Percentiles rank a stretch among this genome's conserved stretches.
Conservation (phyloP, 2,797 vertebrate genomes). For the Fundulus diaphanus region DNA sequence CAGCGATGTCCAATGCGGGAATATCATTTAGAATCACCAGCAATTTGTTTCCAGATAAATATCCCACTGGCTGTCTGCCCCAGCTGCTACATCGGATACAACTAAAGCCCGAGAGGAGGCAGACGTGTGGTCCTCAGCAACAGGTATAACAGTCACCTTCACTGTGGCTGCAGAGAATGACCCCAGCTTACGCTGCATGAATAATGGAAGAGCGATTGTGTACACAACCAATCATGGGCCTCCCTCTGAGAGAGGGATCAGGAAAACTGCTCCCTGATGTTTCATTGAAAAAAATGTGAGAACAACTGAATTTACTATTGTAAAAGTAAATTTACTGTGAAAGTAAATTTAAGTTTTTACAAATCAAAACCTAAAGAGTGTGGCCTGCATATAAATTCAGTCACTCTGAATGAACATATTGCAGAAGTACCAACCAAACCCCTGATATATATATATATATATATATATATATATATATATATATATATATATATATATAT, state of each 20-base stretch:
- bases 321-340: too few species aligned
- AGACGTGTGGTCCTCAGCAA: slow-evolving; percentile 28
- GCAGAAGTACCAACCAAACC: too few species aligned
- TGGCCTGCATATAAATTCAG: neutral
- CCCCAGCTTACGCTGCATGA: slow-evolving; percentile 21
- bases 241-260: neutral
- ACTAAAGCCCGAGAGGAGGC: slow-evolving; percentile 40
- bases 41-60: slow-evolving; percentile 39
- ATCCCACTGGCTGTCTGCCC: slow-evolving; percentile 31
- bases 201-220: slow-evolving; percentile 24
- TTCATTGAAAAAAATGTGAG: slow-evolving; percentile 19
- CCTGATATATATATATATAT: too few species aligned
- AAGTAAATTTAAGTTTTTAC: too few species aligned
- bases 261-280: slow-evolving; percentile 11
- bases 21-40: slow-evolving; percentile 8
- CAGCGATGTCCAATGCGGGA: slow-evolving; percentile 22
- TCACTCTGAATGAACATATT: neutral
- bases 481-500: too few species aligned
- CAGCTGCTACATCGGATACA: slow-evolving; percentile 40
- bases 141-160: slow-evolving; percentile 43
- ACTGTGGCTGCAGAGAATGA: slow-evolving; percentile 9
- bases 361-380: neutral
- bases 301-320: slow-evolving; percentile 8
- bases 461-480: too few species aligned
- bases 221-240: slow-evolving; percentile 2